Conservation (phyloP, 2,113 vertebrate genomes). For the Pholis gunnellus region DNA sequence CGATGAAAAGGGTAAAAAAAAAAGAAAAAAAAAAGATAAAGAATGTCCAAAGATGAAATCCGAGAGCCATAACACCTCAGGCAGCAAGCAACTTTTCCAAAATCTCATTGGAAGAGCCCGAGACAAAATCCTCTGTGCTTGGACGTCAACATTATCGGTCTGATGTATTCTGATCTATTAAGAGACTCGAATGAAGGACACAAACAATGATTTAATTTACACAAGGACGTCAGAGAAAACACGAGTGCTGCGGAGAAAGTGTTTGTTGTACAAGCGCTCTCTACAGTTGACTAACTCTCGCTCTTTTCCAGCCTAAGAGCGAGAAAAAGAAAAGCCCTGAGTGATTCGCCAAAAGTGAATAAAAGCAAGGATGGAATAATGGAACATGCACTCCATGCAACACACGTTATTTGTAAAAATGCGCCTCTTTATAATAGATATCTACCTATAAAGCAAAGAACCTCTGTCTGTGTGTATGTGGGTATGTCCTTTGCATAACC, state of each 20-base stretch:
- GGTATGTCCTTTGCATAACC: not conserved
- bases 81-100: slow-evolving; percentile 19
- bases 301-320: not conserved
- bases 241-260: not conserved
- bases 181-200: not conserved
- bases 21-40: not conserved
- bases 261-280: not conserved
- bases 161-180: slow-evolving; percentile 4
- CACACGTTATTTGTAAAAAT: not conserved
- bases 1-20: slow-evolving; percentile 23
- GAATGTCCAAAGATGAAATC: slow-evolving; percentile 19
- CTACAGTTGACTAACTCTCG: slow-evolving; percentile 5
- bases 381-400: not conserved
- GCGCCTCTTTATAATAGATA: not conserved
- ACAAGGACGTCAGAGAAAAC: slow-evolving; percentile 1
- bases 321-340: not conserved
- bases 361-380: not conserved
- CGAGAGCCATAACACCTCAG: not conserved
- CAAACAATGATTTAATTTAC: slow-evolving; percentile 23
- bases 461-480: not conserved
- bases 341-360: not conserved
- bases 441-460: too few species aligned
- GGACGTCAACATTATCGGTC: slow-evolving; percentile 5
- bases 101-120: slow-evolving; percentile 5
- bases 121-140: slow-evolving; percentile 5